A percentile compares a stretch with the other conserved stretches of the same genome.
These are phyloP conservation scores for Nysson spinosus DNA, from an alignment of 2,888 invertebrate species.

Conservation along the genomic window DNA sequence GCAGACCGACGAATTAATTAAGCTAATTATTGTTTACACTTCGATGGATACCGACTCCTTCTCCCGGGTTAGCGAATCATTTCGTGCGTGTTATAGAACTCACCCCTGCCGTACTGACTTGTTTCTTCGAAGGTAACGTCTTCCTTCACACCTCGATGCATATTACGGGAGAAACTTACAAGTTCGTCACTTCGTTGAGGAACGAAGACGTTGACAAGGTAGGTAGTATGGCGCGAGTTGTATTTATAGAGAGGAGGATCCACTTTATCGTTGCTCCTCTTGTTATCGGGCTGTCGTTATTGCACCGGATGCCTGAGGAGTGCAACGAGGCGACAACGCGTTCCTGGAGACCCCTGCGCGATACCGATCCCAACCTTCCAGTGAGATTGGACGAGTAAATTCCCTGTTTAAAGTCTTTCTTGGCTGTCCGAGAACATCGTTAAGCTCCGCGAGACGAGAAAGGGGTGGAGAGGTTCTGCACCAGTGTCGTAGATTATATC, in stretches of 20 bases:
- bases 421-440: constrained; percentile 33
- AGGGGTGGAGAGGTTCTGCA: background rate
- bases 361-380: constrained; percentile 42
- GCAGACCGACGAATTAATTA: constrained; percentile 68
- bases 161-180: constrained; percentile 19
- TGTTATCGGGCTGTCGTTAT: constrained; percentile 55
- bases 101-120: constrained; percentile 26
- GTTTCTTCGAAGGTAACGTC: constrained; percentile 18
- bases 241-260: constrained; percentile 45
- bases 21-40: constrained; percentile 68
- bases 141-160: constrained; percentile 40
- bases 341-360: constrained; percentile 31
- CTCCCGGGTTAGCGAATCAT: constrained; percentile 41
- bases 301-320: constrained; percentile 34
- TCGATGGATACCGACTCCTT: constrained; percentile 33
- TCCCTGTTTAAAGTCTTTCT: constrained; percentile 39
- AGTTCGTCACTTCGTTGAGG: constrained; percentile 15
- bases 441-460: constrained; percentile 32
- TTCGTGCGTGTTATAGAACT: constrained; percentile 48
- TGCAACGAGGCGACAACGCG: constrained; percentile 15
- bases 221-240: constrained; percentile 33
- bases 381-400: constrained; percentile 45
- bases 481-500: constrained; percentile 39
- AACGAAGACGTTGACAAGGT: constrained; percentile 30
- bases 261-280: constrained; percentile 48